phyloP scores from a whole-genome alignment of 2,888 invertebrate genomes.

The Drosophila lutescens region DNA sequence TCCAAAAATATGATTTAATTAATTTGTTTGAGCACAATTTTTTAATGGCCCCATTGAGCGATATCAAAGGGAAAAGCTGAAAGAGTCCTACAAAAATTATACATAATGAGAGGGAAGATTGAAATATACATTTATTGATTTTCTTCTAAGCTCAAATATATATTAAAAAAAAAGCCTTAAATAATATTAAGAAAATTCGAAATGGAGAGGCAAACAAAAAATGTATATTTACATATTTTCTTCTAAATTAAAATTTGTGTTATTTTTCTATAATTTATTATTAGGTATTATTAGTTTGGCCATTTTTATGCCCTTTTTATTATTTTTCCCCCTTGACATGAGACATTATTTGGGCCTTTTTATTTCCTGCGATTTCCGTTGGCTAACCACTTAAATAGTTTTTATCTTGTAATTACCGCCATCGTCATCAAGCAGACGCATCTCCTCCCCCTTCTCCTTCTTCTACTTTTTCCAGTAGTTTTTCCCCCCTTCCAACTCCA shows the following conservation, averaged over 20 bases:
- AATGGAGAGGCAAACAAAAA: too few species aligned
- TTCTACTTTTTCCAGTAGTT: background rate
- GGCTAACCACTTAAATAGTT: conserved; percentile 73
- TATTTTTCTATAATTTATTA: too few species aligned
- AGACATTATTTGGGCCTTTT: background rate
- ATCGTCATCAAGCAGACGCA: conserved; percentile 77
- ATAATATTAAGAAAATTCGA: too few species aligned
- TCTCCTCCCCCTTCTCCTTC: conserved; percentile 6
- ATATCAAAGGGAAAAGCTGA: conserved; percentile 3
- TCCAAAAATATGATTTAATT: conserved; percentile 76
- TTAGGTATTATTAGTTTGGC: too few species aligned
- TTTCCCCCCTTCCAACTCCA: background rate
- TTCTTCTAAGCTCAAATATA: too few species aligned
- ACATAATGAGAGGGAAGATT: too few species aligned
- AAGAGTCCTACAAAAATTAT: too few species aligned
- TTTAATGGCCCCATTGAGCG: conserved; percentile 54
- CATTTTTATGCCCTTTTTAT: background rate
- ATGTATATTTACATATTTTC: too few species aligned
- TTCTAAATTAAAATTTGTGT: too few species aligned
- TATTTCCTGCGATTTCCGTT: background rate
- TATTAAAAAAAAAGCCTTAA: too few species aligned
- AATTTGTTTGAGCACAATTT: conserved; percentile 63
- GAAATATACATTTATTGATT: too few species aligned
- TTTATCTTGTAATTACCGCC: conserved; percentile 80
- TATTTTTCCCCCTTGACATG: background rate